These are phyloP conservation scores for Peromyscus melanophrys DNA, from an alignment of 2,797 vertebrate species.

Conservation along the genomic window DNA sequence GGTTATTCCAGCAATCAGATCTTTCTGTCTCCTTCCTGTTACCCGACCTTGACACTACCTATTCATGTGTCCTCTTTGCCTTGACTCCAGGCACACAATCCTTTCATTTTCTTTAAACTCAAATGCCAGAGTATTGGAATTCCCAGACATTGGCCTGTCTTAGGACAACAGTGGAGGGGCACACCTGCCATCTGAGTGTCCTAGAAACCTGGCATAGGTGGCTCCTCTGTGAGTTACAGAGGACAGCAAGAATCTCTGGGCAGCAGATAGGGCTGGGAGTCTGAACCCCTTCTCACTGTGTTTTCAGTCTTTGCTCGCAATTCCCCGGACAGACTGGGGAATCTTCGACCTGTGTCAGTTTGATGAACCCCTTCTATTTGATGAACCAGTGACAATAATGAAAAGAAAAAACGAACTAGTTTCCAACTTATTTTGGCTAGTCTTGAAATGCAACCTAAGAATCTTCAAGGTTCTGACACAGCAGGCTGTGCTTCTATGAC, in stretches of 20 bases:
- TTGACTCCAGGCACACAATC: constrained; percentile 48
- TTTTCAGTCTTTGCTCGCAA: background rate
- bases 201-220: background rate
- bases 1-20: constrained; percentile 76
- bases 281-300: background rate
- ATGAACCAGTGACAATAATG: constrained; percentile 19
- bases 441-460: constrained; percentile 33
- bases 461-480: background rate
- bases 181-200: background rate
- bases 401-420: constrained; percentile 15
- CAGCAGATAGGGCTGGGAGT: background rate
- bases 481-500: background rate
- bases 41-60: constrained; percentile 37
- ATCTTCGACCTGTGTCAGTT: background rate
- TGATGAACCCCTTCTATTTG: constrained; percentile 40
- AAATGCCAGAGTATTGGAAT: constrained; percentile 29
- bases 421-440: background rate
- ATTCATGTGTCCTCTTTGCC: constrained; percentile 46
- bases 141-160: constrained; percentile 26
- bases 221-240: background rate
- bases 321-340: constrained; percentile 18
- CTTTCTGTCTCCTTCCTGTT: constrained; percentile 78
- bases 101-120: constrained; percentile 73
- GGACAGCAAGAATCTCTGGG: background rate
- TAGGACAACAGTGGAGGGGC: background rate